Evolutionary conservation across 2,113 vertebrate genomes (phyloP).

Genomic region (Narcine bancroftii): DNA sequence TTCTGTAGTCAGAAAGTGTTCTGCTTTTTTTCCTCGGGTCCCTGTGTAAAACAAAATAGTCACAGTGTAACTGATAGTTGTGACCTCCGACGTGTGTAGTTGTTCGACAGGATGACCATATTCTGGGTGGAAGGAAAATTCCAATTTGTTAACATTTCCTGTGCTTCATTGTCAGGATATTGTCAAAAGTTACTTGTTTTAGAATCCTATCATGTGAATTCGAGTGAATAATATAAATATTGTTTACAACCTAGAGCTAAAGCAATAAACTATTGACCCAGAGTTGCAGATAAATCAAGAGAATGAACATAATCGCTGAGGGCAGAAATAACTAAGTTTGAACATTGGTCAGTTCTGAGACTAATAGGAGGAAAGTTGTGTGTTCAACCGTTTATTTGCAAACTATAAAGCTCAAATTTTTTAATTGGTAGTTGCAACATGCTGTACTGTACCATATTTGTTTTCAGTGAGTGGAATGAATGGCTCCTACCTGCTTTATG

Average conservation of each 20-base stretch:
- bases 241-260: neutral
- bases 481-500: neutral
- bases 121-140: conserved; percentile 36
- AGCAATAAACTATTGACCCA: conserved; percentile 11
- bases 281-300: neutral
- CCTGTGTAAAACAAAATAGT: conserved; percentile 7
- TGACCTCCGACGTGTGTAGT: conserved; percentile 15
- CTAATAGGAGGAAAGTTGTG: neutral
- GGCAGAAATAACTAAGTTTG: neutral
- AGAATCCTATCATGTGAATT: neutral
- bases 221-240: conserved; percentile 1
- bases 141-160: conserved; percentile 30
- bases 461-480: neutral
- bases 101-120: conserved; percentile 29
- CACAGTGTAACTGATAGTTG: conserved; percentile 17
- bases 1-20: conserved; percentile 2
- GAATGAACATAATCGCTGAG: neutral
- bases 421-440: neutral
- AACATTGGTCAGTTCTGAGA: neutral
- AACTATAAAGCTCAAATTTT: neutral
- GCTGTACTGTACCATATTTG: neutral
- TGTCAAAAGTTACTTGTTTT: conserved; percentile 24
- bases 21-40: conserved; percentile 4
- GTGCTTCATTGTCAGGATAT: conserved; percentile 6
- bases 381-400: neutral